phyloP scores from a whole-genome alignment of 2,113 vertebrate genomes.

The Zapornia atra region DNA sequence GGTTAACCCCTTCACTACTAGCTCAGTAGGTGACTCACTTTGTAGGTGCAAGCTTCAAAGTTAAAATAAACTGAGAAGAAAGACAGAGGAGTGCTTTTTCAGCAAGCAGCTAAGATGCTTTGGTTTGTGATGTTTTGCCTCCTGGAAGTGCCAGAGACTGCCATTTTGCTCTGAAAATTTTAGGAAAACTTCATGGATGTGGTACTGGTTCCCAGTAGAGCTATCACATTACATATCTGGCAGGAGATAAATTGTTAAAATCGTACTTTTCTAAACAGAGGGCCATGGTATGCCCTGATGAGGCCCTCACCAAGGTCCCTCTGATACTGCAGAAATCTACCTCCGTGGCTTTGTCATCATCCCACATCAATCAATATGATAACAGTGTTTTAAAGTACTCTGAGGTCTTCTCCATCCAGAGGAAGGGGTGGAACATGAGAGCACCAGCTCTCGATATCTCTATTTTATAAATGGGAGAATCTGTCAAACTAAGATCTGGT shows the following conservation, averaged over 20 bases:
- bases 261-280: not conserved
- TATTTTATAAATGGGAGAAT: not conserved
- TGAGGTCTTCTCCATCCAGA: not conserved
- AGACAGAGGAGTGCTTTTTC: not conserved
- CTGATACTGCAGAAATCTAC: not conserved
- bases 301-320: not conserved
- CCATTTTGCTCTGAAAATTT: not conserved
- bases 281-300: not conserved
- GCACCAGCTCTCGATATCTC: not conserved
- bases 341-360: not conserved
- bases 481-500: not conserved
- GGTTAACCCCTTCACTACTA: conserved; percentile 42
- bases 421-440: not conserved
- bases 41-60: not conserved
- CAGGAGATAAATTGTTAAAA: not conserved
- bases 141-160: not conserved
- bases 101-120: not conserved
- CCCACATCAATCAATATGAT: fast-evolving
- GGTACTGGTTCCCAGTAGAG: not conserved
- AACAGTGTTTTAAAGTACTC: not conserved
- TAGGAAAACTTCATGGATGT: not conserved
- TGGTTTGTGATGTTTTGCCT: not conserved
- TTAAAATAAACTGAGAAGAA: not conserved
- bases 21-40: not conserved
- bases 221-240: not conserved